Evolutionary conservation across 2,888 invertebrate genomes (phyloP).

Genomic region (Eupithecia subfuscata): DNA sequence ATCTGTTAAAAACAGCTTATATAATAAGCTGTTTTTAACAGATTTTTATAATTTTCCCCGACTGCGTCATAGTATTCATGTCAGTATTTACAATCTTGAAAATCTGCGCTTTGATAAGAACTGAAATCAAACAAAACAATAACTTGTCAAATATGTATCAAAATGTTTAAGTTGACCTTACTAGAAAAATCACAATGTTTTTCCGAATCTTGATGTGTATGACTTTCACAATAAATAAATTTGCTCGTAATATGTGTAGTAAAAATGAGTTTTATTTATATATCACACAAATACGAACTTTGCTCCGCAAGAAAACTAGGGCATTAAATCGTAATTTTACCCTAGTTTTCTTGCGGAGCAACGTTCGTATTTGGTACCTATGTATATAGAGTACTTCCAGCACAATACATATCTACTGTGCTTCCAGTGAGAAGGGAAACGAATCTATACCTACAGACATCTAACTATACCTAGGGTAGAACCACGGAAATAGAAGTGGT

Average conservation of each 20-base stretch:
- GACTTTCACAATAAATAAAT: constrained; percentile 69
- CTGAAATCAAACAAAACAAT: neutral
- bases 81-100: neutral
- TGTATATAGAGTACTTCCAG: no score
- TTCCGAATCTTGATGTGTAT: constrained; percentile 60
- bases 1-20: no score
- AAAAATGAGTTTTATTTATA: constrained; percentile 57
- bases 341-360: no score
- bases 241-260: constrained; percentile 76
- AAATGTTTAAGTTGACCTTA: constrained; percentile 32
- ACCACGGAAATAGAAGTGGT: no score
- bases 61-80: neutral
- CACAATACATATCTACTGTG: no score
- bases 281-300: no score
- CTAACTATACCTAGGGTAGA: no score
- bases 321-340: no score
- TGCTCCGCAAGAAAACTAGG: neutral
- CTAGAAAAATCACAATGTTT: constrained; percentile 49
- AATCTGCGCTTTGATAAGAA: neutral
- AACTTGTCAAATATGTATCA: constrained; percentile 40
- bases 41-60: neutral
- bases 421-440: neutral
- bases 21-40: no score
- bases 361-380: no score
- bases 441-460: neutral